Conservation (phyloP, 2,113 vertebrate species). For the Nymphicus hollandicus region DNA sequence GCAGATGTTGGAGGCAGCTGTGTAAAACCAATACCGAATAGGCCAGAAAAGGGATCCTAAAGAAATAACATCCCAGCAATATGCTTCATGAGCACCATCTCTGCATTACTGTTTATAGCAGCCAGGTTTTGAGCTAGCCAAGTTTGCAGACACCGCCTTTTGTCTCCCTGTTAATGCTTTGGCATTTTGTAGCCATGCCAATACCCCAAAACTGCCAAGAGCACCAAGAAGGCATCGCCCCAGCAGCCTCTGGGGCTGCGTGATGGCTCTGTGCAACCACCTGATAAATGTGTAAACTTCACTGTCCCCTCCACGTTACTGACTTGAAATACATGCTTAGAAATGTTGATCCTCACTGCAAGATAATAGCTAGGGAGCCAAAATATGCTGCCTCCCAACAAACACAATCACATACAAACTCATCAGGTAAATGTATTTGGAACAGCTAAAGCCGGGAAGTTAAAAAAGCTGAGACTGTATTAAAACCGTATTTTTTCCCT, state of each 20-base stretch:
- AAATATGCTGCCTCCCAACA: neutral
- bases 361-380: neutral
- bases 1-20: conserved; percentile 52
- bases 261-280: neutral
- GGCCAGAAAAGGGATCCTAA: neutral
- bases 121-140: neutral
- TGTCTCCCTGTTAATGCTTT: neutral
- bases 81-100: neutral
- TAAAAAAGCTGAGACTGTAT: neutral
- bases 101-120: neutral
- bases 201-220: neutral
- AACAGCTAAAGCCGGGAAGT: neutral
- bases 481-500: accelerated
- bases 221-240: too few species aligned
- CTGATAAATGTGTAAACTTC: neutral
- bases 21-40: neutral
- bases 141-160: neutral
- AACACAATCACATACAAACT: accelerated
- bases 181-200: neutral
- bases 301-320: neutral
- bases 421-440: neutral
- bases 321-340: neutral
- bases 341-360: neutral
- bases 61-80: neutral
- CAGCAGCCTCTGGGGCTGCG: neutral